Conservation (phyloP, 2,888 invertebrate species). For the Drosophila engyochracea region DNA sequence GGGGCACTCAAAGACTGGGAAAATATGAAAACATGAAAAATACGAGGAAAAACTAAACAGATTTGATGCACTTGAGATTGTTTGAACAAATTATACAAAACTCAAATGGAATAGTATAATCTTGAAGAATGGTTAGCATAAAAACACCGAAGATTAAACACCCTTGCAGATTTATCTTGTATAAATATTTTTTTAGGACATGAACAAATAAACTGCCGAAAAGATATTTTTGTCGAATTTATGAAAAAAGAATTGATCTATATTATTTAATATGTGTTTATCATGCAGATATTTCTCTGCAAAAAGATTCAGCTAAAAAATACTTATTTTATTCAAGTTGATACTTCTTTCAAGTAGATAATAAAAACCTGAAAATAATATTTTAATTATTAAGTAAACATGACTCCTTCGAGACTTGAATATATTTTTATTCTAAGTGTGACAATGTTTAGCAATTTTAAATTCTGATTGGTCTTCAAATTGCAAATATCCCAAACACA, state of each 20-base stretch:
- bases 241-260: accelerated
- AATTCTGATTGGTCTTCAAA: not conserved
- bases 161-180: not conserved
- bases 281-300: not conserved
- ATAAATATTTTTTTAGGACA: not conserved
- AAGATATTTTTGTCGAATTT: not conserved
- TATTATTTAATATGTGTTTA: not conserved
- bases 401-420: not conserved
- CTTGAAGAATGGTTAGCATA: not conserved
- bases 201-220: not conserved
- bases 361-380: not conserved
- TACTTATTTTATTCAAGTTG: not conserved
- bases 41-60: slow-evolving; percentile 6
- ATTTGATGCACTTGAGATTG: slow-evolving; percentile 10
- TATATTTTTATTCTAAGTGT: not conserved
- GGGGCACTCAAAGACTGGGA: not conserved
- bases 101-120: not conserved
- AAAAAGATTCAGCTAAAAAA: not conserved
- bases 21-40: slow-evolving; percentile 3
- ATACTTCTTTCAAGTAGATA: no score
- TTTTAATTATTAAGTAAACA: not conserved
- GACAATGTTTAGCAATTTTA: not conserved
- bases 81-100: slow-evolving; percentile 4
- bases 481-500: not conserved
- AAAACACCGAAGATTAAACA: not conserved